These are phyloP conservation scores for Scolanthus callimorphus DNA, from an alignment of 92 coral and sea anemone species.

Conservation along the genomic window DNA sequence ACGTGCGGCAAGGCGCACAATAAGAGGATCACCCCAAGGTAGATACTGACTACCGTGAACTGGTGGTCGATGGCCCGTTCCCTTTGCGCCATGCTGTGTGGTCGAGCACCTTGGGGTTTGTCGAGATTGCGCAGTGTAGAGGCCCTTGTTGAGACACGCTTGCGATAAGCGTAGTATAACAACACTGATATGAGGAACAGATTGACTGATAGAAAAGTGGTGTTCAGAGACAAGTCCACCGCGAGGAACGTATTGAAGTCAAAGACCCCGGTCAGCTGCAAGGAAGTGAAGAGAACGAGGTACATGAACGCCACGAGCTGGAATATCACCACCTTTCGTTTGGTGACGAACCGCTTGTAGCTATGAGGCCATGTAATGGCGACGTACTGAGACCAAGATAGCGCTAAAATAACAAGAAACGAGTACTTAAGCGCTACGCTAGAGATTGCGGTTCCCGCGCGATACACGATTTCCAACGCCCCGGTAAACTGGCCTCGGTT, in stretches of 20 bases:
- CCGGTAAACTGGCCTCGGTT: constrained; percentile 3
- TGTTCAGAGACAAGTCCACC: constrained; percentile 49
- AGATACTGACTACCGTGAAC: constrained; percentile 63
- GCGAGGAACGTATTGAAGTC: constrained; percentile 43
- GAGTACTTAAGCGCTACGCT: constrained; percentile 73
- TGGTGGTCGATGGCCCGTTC: constrained; percentile 52
- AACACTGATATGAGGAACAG: constrained; percentile 51
- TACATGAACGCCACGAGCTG: constrained; percentile 54
- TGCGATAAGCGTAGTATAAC: constrained; percentile 54
- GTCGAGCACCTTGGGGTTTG: background rate
- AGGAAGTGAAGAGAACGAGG: constrained; percentile 46
- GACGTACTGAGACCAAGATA: constrained; percentile 75
- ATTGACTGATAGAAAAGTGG: constrained; percentile 60
- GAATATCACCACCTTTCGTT: constrained; percentile 49
- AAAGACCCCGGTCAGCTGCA: constrained; percentile 44
- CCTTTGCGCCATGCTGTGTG: constrained; percentile 4
- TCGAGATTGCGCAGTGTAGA: background rate
- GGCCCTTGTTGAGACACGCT: constrained; percentile 8
- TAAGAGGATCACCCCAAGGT: constrained; percentile 60
- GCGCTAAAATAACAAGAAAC: constrained; percentile 60
- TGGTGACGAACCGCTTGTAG: constrained; percentile 59
- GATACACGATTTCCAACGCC: constrained; percentile 16
- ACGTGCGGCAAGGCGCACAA: constrained; percentile 71
- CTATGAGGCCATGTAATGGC: constrained; percentile 70
- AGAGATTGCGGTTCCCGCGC: constrained; percentile 56